Conservation (phyloP, 2,888 invertebrate species). For the Coelinius sp. region DNA sequence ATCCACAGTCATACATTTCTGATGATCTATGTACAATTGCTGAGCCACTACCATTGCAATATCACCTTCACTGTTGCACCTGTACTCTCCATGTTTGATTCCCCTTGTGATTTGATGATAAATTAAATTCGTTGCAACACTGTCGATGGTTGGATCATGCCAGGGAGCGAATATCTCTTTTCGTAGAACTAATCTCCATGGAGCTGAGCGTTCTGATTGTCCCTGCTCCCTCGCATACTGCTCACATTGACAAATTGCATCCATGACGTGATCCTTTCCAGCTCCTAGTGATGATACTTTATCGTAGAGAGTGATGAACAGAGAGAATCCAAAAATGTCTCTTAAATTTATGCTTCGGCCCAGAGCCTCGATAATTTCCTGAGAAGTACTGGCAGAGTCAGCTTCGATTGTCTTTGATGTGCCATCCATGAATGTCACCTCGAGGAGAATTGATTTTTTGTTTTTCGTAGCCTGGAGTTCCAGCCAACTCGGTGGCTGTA, state of each 20-base stretch:
- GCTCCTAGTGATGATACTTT: constrained; percentile 74
- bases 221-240: constrained; percentile 95
- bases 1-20: constrained; percentile 78
- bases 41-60: constrained; percentile 91
- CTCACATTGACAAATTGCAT: constrained; percentile 96
- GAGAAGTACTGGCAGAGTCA: constrained; percentile 92
- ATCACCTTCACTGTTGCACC: constrained; percentile 87
- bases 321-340: constrained; percentile 92
- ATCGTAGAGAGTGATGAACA: constrained; percentile 91
- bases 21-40: constrained; percentile 90
- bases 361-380: constrained; percentile 87
- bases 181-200: constrained; percentile 89
- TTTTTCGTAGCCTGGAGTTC: constrained; percentile 89
- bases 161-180: constrained; percentile 94
- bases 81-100: constrained; percentile 92
- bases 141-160: constrained; percentile 89
- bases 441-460: constrained; percentile 86
- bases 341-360: constrained; percentile 82
- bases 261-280: constrained; percentile 88
- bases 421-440: constrained; percentile 92
- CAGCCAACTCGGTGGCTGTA: constrained; percentile 93
- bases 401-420: constrained; percentile 84
- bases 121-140: constrained; percentile 88
- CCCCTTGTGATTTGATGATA: constrained; percentile 91
- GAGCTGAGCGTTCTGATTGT: constrained; percentile 85